Conservation (phyloP, 2,113 vertebrate species). For the Prietella phreatophila region DNA sequence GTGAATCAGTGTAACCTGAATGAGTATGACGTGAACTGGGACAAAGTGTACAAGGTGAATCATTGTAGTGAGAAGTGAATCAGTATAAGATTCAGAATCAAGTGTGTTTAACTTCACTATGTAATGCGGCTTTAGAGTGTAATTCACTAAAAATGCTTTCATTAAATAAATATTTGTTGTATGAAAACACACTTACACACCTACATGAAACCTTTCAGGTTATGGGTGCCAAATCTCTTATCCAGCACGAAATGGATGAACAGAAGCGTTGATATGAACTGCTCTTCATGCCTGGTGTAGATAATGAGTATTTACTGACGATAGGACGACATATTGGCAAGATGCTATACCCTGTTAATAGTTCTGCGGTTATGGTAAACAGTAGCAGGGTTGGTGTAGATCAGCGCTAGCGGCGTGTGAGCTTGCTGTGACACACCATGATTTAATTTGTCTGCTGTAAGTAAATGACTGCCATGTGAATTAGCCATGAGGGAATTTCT, state of each 20-base stretch:
- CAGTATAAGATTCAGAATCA: not conserved
- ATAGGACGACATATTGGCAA: not conserved
- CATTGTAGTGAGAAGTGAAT: not conserved
- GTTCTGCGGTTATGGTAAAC: not conserved
- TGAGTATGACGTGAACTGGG: not conserved
- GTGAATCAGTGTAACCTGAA: not conserved
- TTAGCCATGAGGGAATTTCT: slow-evolving; percentile 53
- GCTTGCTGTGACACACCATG: slow-evolving; percentile 35
- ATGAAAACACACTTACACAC: not conserved
- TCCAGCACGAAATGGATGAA: not conserved
- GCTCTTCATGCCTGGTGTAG: not conserved
- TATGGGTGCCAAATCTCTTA: not conserved
- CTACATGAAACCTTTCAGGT: not conserved
- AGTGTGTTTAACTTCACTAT: not conserved
- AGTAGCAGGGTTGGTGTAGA: not conserved
- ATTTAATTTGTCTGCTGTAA: slow-evolving; percentile 56
- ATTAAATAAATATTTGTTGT: not conserved
- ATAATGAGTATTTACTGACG: not conserved
- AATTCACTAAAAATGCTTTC: no score
- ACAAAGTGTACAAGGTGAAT: not conserved
- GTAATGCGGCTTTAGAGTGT: not conserved
- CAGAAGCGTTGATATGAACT: not conserved
- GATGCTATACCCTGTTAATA: not conserved
- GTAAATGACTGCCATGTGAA: slow-evolving; percentile 53
- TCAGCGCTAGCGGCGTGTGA: not conserved